These are phyloP conservation scores for Petroica traversi DNA, from an alignment of 2,113 vertebrate species.

Conservation along the genomic window DNA sequence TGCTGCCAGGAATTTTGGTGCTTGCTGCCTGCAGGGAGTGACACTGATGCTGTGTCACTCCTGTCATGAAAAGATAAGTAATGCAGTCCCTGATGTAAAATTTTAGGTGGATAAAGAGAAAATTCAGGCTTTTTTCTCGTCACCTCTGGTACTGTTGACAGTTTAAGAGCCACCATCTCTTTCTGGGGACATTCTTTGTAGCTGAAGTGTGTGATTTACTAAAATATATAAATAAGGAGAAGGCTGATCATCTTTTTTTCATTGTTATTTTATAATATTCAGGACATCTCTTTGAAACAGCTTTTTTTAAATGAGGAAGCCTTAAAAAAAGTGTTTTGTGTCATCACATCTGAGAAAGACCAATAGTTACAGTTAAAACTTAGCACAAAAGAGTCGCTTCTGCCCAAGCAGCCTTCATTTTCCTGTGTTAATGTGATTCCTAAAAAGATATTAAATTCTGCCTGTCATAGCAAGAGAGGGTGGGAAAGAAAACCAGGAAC, in stretches of 20 bases:
- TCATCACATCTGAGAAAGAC: not conserved
- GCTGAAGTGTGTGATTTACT: not conserved
- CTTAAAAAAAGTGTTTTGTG: not conserved
- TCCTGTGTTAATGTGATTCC: not conserved
- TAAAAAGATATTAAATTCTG: not conserved
- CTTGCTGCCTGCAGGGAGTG: constrained; percentile 22
- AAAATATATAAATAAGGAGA: not conserved
- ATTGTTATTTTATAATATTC: not conserved
- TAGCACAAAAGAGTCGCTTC: not conserved
- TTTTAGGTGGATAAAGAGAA: not conserved
- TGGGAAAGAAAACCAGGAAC: not conserved
- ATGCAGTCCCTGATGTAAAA: constrained; percentile 14
- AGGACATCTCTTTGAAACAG: not conserved
- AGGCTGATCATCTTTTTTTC: not conserved
- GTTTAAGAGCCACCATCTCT: not conserved
- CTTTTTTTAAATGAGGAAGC: not conserved
- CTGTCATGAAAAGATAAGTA: constrained; percentile 2
- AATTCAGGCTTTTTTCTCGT: not conserved
- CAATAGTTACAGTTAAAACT: not conserved
- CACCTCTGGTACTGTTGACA: not conserved
- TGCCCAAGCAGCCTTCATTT: not conserved
- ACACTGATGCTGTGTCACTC: constrained; percentile 24
- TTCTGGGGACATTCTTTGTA: not conserved
- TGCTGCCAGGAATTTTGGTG: not conserved
- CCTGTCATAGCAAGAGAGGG: not conserved